Evolutionary conservation across 2,797 vertebrate species (phyloP).

Genomic region (Bucorvus abyssinicus): DNA sequence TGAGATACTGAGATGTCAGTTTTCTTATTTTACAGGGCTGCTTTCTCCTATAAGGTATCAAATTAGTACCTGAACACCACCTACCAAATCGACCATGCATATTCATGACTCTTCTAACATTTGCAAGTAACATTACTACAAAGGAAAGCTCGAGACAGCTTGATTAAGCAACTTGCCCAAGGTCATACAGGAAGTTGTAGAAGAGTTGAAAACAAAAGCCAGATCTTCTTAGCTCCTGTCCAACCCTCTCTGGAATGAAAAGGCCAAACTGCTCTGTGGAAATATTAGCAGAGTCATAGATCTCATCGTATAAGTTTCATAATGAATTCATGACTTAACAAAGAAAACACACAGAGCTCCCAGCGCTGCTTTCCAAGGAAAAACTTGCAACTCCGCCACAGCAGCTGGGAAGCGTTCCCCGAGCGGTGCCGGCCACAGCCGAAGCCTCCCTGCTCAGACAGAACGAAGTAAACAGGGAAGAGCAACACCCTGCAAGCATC

Average conservation of each 20-base stretch:
- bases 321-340: constrained; percentile 23
- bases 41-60: not conserved
- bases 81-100: not conserved
- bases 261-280: constrained; percentile 26
- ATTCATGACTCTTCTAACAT: not conserved
- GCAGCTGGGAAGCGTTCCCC: constrained; percentile 26
- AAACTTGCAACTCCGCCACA: not conserved
- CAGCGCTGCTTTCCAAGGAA: constrained; percentile 6
- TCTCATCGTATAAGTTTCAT: constrained; percentile 35
- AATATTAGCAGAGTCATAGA: constrained; percentile 34
- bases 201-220: constrained; percentile 67
- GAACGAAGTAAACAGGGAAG: not conserved
- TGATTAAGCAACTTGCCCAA: constrained; percentile 68
- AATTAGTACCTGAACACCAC: constrained; percentile 31
- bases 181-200: constrained; percentile 70
- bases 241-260: constrained; percentile 55
- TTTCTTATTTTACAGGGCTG: not conserved
- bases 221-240: constrained; percentile 61
- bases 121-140: constrained; percentile 28
- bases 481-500: not conserved
- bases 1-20: not conserved
- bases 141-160: constrained; percentile 26
- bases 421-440: not conserved
- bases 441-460: not conserved
- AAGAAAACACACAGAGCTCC: not conserved